Conservation (phyloP, 1,140 invertebrate species). For the Scaptodrosophila lebanonensis region DNA sequence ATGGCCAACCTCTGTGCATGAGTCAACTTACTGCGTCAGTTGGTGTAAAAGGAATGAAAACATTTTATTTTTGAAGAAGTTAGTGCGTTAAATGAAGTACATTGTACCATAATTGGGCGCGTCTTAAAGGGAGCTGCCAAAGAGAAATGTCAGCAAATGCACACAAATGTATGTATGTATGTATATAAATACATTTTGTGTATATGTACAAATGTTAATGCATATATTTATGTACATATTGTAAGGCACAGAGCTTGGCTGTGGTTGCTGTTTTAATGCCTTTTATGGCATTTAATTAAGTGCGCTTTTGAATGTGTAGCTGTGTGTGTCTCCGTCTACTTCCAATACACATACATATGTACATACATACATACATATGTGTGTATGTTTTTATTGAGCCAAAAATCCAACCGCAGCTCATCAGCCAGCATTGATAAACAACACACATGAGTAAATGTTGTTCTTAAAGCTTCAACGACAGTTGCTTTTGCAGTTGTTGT, state of each 20-base stretch:
- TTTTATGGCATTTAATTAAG: conserved; percentile 42
- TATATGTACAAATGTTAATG: conserved; percentile 1
- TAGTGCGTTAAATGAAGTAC: no score
- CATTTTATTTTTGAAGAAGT: no score
- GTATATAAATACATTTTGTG: conserved; percentile 11
- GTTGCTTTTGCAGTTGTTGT: no score
- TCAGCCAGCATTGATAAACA: no score
- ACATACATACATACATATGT: conserved; percentile 10
- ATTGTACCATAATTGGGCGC: no score
- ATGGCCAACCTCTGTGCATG: neutral
- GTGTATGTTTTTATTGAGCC: no score
- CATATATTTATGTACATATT: neutral
- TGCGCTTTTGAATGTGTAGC: neutral
- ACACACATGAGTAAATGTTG: conserved; percentile 5
- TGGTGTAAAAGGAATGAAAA: no score
- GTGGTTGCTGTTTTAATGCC: conserved; percentile 31
- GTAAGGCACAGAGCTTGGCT: conserved; percentile 23
- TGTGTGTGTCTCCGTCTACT: conserved; percentile 5
- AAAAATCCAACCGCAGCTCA: no score
- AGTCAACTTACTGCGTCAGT: neutral
- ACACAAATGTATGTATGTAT: neutral
- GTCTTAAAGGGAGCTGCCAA: no score
- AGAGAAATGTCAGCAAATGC: no score
- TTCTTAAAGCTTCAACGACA: conserved; percentile 9
- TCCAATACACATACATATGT: conserved; percentile 15